Conservation (phyloP, 2,797 vertebrate species). For the Syndactyla subalaris region DNA sequence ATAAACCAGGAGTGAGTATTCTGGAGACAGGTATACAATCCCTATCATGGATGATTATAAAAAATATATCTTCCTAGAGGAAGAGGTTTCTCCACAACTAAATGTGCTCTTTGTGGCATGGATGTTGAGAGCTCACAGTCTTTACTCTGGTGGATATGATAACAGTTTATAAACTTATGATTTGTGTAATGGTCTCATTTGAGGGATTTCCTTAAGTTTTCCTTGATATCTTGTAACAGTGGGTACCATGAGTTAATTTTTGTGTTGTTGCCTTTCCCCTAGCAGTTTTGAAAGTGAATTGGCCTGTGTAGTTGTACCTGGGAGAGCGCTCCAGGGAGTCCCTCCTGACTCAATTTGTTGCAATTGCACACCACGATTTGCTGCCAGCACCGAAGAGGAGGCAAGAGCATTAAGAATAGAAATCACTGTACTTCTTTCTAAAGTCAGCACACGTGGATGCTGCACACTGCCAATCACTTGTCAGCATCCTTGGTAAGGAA, state of each 20-base stretch:
- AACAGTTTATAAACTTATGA: not conserved
- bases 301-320: not conserved
- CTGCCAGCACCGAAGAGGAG: not conserved
- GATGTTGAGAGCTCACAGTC: not conserved
- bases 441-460: not conserved
- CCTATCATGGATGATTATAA: not conserved
- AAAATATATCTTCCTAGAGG: not conserved
- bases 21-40: not conserved
- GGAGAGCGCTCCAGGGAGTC: not conserved
- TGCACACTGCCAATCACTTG: not conserved
- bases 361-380: not conserved
- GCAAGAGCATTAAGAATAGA: not conserved
- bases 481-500: not conserved
- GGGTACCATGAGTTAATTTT: not conserved
- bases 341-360: not conserved
- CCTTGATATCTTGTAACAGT: not conserved
- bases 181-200: not conserved
- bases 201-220: not conserved
- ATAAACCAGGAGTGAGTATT: not conserved
- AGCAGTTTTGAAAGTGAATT: not conserved
- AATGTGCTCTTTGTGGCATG: not conserved
- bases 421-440: not conserved
- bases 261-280: not conserved
- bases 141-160: not conserved
- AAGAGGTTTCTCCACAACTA: not conserved